A percentile compares a stretch with the other conserved stretches of the same genome.
phyloP scores from a whole-genome alignment of 1,140 invertebrate genomes.

The Drosophila mayri region DNA sequence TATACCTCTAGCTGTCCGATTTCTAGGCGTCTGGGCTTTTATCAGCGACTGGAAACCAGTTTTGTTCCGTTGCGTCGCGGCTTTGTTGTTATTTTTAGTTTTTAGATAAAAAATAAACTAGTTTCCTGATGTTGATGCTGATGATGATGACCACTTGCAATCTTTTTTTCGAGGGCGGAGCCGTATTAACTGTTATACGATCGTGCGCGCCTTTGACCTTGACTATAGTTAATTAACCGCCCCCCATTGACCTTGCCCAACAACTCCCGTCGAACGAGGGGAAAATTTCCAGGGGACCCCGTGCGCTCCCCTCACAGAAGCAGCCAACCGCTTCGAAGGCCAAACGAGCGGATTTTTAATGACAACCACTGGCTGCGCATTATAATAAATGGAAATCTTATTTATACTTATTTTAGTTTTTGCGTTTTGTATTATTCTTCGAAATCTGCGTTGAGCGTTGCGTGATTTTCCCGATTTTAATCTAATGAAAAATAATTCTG shows the following conservation, averaged over 20 bases:
- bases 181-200: conserved; percentile 35
- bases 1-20: conserved; percentile 16
- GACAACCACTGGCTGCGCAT: conserved; percentile 8
- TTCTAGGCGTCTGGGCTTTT: conserved; percentile 32
- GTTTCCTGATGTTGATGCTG: conserved; percentile 14
- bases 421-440: conserved; percentile 3
- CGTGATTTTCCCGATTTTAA: not conserved
- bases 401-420: conserved; percentile 16
- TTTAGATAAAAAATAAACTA: conserved; percentile 28
- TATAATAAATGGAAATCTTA: conserved; percentile 36
- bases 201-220: conserved; percentile 25
- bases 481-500: no score
- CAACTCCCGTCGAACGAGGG: conserved; percentile 9
- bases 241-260: conserved; percentile 43
- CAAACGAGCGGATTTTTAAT: conserved; percentile 28
- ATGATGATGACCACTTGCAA: conserved; percentile 30
- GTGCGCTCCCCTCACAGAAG: not conserved
- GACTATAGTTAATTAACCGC: conserved; percentile 25
- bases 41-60: conserved; percentile 38
- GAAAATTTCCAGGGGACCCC: conserved; percentile 10
- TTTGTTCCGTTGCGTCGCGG: conserved; percentile 33
- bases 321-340: conserved; percentile 39
- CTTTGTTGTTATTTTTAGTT: conserved; percentile 25
- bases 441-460: not conserved
- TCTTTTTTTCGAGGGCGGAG: conserved; percentile 1